Conservation (phyloP, 2,888 invertebrate species). For the Caenorhabditis sp. region DNA sequence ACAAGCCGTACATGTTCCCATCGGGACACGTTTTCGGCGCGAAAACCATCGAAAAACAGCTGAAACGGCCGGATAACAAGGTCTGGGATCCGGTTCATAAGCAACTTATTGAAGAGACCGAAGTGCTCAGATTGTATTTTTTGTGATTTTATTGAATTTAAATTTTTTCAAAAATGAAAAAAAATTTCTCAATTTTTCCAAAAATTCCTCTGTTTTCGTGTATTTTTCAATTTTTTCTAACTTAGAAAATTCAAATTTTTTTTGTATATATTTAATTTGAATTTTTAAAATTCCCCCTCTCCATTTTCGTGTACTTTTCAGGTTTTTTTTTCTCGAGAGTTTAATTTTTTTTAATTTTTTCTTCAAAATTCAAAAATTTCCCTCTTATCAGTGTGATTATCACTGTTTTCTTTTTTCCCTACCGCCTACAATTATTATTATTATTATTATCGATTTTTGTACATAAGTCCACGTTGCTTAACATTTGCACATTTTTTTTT, state of each 20-base stretch:
- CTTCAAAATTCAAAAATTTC: too few species aligned
- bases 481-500: not conserved
- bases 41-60: constrained; percentile 58
- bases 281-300: too few species aligned
- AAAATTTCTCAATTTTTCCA: constrained; percentile 73
- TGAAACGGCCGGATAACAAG: constrained; percentile 89
- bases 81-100: constrained; percentile 91
- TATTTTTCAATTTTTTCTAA: too few species aligned
- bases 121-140: constrained; percentile 85
- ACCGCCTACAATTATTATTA: not conserved
- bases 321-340: not conserved
- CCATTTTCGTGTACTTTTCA: not conserved
- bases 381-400: not conserved
- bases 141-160: too few species aligned
- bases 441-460: too few species aligned
- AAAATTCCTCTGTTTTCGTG: constrained; percentile 3
- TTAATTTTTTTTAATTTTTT: not conserved
- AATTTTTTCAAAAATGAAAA: too few species aligned
- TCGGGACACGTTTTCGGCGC: constrained; percentile 91
- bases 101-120: constrained; percentile 83
- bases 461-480: not conserved
- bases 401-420: not conserved
- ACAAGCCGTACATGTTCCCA: constrained; percentile 95
- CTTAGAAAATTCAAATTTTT: too few species aligned
- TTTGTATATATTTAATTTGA: too few species aligned